These are phyloP conservation scores for Scelioninae gen. 2 DNA, from an alignment of 2,888 invertebrate genomes.

Conservation along the genomic window DNA sequence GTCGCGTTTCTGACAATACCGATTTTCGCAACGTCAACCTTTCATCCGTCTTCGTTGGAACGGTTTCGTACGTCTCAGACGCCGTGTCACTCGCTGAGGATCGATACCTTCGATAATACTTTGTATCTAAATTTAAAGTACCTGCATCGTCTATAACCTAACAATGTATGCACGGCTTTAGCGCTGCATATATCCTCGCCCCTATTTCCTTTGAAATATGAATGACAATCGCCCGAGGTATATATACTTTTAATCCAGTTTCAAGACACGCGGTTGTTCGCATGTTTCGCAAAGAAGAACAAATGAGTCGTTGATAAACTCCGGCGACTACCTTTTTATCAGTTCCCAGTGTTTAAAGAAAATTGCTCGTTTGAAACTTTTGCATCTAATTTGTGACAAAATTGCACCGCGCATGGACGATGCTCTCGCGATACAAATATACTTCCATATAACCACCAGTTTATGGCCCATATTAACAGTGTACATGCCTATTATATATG, in stretches of 20 bases:
- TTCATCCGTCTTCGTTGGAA: constrained; percentile 3
- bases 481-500: too few species aligned
- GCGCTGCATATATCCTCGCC: constrained; percentile 51
- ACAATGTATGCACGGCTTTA: constrained; percentile 47
- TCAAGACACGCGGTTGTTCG: constrained; percentile 43
- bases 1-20: too few species aligned
- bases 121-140: constrained; percentile 51
- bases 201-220: constrained; percentile 45
- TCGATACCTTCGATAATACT: constrained; percentile 45
- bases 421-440: too few species aligned
- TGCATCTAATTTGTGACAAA: too few species aligned
- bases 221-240: constrained; percentile 43
- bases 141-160: constrained; percentile 41
- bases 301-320: constrained; percentile 50
- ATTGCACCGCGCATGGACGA: too few species aligned
- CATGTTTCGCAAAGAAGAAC: constrained; percentile 21
- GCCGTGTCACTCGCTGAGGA: constrained; percentile 11
- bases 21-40: not conserved
- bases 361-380: too few species aligned
- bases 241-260: constrained; percentile 55
- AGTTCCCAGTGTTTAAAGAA: not conserved
- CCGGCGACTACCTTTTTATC: constrained; percentile 4
- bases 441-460: too few species aligned
- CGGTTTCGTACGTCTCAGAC: constrained; percentile 10
- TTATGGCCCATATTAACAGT: too few species aligned